Conservation (phyloP, 2,113 vertebrate genomes). For the Smithornis capensis region DNA sequence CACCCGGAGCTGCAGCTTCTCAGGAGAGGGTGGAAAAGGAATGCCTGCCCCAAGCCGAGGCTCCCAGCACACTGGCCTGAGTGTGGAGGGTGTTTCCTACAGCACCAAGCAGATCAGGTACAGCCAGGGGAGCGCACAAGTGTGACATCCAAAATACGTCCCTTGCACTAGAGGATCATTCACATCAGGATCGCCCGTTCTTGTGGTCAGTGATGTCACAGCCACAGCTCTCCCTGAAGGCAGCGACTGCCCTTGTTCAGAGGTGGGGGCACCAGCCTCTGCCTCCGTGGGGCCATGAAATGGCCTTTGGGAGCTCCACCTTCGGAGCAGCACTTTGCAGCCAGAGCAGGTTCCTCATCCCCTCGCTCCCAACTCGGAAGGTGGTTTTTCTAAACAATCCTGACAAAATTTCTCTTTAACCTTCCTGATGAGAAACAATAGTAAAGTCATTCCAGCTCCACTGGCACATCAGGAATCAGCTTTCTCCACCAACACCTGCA, state of each 20-base stretch:
- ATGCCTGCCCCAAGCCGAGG: not conserved
- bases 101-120: not conserved
- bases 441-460: not conserved
- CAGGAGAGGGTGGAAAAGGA: not conserved
- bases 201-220: fast-evolving
- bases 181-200: not conserved
- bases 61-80: not conserved
- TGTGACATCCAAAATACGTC: fast-evolving
- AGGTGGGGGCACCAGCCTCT: not conserved
- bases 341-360: not conserved
- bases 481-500: not conserved
- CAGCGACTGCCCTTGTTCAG: not conserved
- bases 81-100: not conserved
- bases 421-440: not conserved
- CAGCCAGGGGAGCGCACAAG: not conserved
- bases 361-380: not conserved
- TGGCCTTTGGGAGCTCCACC: fast-evolving
- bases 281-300: not conserved
- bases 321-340: not conserved
- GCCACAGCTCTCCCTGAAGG: not conserved
- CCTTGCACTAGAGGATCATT: not conserved
- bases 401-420: not conserved
- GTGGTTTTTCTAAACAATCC: not conserved
- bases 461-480: not conserved
- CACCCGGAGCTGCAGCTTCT: not conserved